Evolutionary conservation across 1,140 invertebrate species (phyloP), one percentile per base, ranked within the genome.

Genomic region (Panagrolaimus sp.): DNA sequence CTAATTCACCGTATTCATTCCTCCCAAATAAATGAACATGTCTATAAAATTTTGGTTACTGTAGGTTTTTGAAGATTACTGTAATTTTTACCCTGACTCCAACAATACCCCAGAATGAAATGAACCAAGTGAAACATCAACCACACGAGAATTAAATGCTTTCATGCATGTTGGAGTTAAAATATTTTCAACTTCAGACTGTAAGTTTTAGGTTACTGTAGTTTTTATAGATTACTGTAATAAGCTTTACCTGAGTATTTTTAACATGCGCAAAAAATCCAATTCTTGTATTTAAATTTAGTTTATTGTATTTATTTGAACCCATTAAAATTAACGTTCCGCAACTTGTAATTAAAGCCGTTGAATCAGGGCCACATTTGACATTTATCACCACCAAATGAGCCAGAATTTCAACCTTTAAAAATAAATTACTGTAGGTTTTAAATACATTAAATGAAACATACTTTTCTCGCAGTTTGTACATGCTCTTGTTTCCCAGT

Each of bases 271-370:
- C 70, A 69, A 87, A 84, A 73, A 88, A 87, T 0, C 86, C 86
- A 46, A 83, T 80, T 48, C 85, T 84, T 66, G 85, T 85, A 71
- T 87, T 86, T 14, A 90, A 84, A 28, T 89, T 90, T 0, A 91
- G 84, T 82, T 90, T 90, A 77, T 90, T 90, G 76, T 87, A 84
- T 44, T 85, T 83, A 80, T 91, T 91, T 58, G 84, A 87, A 26
- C 90, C 90, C 83, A 88, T 89, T 14, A 87, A 88, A 55, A 88
- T 87, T 28, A 90, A 74, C 32, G 85, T 84, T n/a, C 88, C 89
- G 67, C 86, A 85, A 67, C 87, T 84, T 17, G 89, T 89, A 2
- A 90, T 83, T n/a, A 90, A 84, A 66, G 88, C 69, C 14, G 78
- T 78, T 10, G 76, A 87, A 78, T 90, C 88, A 0, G 84, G 84